phyloP scores from a whole-genome alignment of 30 jellyfish, hydroid and myxozoan genomes.

The Nemopilema nomurai region DNA sequence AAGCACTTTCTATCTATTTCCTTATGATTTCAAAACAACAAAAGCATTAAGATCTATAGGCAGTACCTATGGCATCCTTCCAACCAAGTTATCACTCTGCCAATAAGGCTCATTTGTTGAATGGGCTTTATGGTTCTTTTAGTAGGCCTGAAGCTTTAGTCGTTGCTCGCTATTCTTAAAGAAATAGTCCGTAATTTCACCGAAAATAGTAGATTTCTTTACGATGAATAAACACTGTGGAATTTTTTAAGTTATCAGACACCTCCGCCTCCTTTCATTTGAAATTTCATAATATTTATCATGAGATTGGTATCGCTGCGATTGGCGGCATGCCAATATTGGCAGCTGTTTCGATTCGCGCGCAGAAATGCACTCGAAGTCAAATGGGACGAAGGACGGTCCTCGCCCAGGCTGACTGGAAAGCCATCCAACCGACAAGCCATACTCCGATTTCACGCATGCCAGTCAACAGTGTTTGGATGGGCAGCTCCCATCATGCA shows the following conservation, averaged over 20 bases:
- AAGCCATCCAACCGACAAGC: no score
- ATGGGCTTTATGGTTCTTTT: background rate
- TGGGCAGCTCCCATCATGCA: conserved; percentile 5
- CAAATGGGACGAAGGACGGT: no score
- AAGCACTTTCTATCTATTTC: no score
- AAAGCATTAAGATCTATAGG: no score
- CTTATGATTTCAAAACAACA: no score
- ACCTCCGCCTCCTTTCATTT: background rate
- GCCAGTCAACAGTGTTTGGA: background rate
- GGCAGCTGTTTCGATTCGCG: background rate
- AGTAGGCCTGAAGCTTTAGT: background rate
- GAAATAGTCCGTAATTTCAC: background rate
- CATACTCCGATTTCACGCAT: background rate
- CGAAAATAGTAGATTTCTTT: background rate
- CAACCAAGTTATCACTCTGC: no score
- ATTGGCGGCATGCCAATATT: background rate
- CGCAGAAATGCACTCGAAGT: no score
- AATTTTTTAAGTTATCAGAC: background rate
- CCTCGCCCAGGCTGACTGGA: background rate
- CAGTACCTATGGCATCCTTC: no score
- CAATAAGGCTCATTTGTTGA: no score
- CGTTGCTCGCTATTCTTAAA: background rate
- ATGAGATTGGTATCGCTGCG: background rate
- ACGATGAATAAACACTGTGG: background rate
- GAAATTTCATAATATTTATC: background rate